Percentiles rank a stretch among this genome's conserved stretches.
These are phyloP conservation scores for Lampris incognitus DNA, from an alignment of 2,113 vertebrate species.

Conservation along the genomic window DNA sequence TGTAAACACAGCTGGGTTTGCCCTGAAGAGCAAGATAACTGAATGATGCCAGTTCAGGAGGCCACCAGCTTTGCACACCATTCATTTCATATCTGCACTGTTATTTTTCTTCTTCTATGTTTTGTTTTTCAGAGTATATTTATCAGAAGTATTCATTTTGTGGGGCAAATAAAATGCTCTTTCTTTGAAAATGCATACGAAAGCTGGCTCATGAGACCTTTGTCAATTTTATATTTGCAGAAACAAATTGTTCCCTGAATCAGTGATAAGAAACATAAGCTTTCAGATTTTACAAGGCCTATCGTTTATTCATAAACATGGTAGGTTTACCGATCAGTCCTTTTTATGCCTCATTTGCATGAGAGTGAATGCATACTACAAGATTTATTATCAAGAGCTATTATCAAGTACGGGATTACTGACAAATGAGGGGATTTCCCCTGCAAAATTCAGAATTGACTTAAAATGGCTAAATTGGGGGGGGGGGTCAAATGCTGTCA, in stretches of 20 bases:
- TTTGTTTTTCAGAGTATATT: not conserved
- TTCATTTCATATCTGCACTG: not conserved
- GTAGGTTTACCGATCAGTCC: slow-evolving; percentile 82
- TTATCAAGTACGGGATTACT: not conserved
- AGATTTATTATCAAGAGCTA: slow-evolving; percentile 46
- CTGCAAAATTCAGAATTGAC: not conserved
- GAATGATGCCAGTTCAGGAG: not conserved
- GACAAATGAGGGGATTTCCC: not conserved
- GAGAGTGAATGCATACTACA: slow-evolving; percentile 53
- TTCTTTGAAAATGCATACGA: slow-evolving; percentile 2
- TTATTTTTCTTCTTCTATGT: not conserved
- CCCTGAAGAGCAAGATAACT: not conserved
- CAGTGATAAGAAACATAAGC: slow-evolving; percentile 98
- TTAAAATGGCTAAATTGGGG: not conserved
- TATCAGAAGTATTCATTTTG: not conserved
- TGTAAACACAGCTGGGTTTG: not conserved
- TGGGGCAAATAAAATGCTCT: not conserved
- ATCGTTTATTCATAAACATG: slow-evolving; percentile 98
- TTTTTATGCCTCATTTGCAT: slow-evolving; percentile 21
- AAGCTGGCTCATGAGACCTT: slow-evolving; percentile 44
- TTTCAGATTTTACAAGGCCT: slow-evolving; percentile 98
- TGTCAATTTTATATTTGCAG: slow-evolving; percentile 85
- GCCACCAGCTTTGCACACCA: not conserved
- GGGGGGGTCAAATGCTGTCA: not conserved
- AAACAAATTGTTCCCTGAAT: slow-evolving; percentile 97